Evolutionary conservation across 2,113 vertebrate species (phyloP).

Genomic region (Serinus canaria): DNA sequence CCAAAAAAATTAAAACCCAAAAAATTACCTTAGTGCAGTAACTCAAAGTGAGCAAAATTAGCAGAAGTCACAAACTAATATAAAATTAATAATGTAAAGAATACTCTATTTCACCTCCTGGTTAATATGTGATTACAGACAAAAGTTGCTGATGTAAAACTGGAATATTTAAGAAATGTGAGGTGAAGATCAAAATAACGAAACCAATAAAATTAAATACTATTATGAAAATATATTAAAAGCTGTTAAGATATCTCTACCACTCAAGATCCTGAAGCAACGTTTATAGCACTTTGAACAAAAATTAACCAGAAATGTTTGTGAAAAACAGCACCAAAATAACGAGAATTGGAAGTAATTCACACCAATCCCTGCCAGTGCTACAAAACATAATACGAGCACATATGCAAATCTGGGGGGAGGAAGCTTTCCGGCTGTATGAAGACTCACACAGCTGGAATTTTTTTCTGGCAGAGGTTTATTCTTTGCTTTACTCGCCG

Average conservation of each 20-base stretch:
- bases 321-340: not conserved
- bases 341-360: rapidly evolving
- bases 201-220: rapidly evolving
- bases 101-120: rapidly evolving
- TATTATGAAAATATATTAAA: rapidly evolving
- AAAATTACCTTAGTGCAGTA: rapidly evolving
- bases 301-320: rapidly evolving
- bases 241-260: not conserved
- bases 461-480: rapidly evolving
- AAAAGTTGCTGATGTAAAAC: rapidly evolving
- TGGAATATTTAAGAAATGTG: rapidly evolving
- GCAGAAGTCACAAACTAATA: rapidly evolving
- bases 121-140: not conserved
- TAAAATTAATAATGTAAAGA: rapidly evolving
- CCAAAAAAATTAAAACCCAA: rapidly evolving
- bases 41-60: not conserved
- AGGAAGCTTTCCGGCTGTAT: rapidly evolving
- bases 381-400: rapidly evolving
- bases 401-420: rapidly evolving
- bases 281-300: rapidly evolving
- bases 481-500: rapidly evolving
- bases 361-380: rapidly evolving
- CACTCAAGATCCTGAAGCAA: rapidly evolving
- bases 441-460: rapidly evolving
- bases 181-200: not conserved